Evolutionary conservation across 2,797 vertebrate species (phyloP).

Genomic region (Triplophysa bombifrons): DNA sequence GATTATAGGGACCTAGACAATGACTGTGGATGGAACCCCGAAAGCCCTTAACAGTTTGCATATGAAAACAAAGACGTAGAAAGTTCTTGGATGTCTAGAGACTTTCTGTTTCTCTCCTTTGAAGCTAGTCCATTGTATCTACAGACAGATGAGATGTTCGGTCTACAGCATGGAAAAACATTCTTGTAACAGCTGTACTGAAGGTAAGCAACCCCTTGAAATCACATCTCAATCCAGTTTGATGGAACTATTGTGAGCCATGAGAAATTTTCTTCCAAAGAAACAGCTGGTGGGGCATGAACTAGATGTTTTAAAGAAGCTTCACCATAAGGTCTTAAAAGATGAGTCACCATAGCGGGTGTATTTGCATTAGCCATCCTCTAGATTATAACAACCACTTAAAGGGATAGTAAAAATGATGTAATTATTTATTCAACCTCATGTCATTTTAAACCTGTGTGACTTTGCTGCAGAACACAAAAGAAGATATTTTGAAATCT

Average conservation of each 20-base stretch:
- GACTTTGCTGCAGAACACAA: too few relatives aligned
- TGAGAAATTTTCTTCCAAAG: background rate
- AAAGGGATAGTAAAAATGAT: too few relatives aligned
- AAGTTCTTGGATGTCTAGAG: conserved; percentile 6
- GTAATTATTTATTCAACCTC: too few relatives aligned
- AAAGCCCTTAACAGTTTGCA: conserved; percentile 84
- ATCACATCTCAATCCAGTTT: background rate
- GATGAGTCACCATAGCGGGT: conserved; percentile 23
- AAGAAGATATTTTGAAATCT: too few relatives aligned
- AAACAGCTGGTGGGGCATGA: too few relatives aligned
- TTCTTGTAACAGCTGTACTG: background rate
- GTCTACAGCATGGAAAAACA: background rate
- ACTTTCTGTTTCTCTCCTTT: conserved; percentile 43
- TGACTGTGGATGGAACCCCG: conserved; percentile 93
- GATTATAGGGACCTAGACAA: conserved; percentile 71
- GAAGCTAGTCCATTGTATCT: conserved; percentile 46
- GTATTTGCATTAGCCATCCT: background rate
- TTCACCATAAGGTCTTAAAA: background rate
- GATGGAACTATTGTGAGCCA: background rate
- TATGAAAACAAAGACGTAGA: conserved; percentile 67
- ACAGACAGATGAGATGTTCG: conserved; percentile 8
- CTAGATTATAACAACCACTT: conserved; percentile 19
- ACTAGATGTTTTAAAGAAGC: background rate
- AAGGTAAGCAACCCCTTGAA: background rate
- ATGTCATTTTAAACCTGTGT: too few relatives aligned